Conservation (phyloP, 2,888 invertebrate species). For the Pseudolycoriella hygida region DNA sequence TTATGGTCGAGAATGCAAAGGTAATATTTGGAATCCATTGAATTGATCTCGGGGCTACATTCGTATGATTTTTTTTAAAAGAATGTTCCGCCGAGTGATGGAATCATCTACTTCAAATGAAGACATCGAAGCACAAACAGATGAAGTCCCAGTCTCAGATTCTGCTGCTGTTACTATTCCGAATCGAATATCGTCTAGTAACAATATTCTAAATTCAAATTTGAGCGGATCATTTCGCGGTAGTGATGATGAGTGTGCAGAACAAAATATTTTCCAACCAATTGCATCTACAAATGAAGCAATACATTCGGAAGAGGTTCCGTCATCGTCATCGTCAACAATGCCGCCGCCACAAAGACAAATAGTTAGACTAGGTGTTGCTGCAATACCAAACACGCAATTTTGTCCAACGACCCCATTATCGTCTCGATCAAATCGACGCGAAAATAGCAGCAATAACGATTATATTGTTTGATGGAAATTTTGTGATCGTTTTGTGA, state of each 20-base stretch:
- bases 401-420: slow-evolving; percentile 5
- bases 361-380: slow-evolving; percentile 23
- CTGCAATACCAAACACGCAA: slow-evolving; percentile 21
- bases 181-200: slow-evolving; percentile 16
- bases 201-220: slow-evolving; percentile 29
- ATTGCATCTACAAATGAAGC: slow-evolving; percentile 18
- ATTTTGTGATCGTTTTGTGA: not conserved
- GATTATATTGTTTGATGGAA: not conserved
- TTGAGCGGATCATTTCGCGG: slow-evolving; percentile 27
- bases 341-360: too few relatives aligned
- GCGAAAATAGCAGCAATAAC: not conserved
- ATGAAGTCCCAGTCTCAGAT: not conserved
- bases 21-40: too few relatives aligned
- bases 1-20: slow-evolving; percentile 4
- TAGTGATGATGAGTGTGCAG: slow-evolving; percentile 18
- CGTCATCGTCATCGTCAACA: not conserved
- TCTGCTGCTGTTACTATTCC: slow-evolving; percentile 6
- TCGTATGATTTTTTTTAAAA: not conserved
- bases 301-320: not conserved
- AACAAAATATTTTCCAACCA: slow-evolving; percentile 12
- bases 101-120: not conserved
- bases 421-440: not conserved
- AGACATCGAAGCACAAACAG: not conserved
- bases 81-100: not conserved
- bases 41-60: too few relatives aligned